Evolutionary conservation across 2,888 invertebrate species (phyloP).

Genomic region (Apotomis betuletana): DNA sequence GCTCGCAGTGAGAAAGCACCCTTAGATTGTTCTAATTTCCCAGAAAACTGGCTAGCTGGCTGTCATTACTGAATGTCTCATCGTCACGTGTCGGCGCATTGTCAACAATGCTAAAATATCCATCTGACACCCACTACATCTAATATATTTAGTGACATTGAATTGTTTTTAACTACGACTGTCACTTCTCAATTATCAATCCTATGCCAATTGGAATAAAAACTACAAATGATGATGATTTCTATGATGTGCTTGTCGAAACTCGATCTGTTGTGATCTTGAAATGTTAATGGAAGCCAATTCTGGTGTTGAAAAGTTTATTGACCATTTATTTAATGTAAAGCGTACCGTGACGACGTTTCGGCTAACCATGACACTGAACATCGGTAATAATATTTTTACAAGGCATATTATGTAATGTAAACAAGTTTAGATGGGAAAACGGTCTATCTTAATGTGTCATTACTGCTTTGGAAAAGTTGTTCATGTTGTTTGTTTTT

Average conservation of each 20-base stretch:
- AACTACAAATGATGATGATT: not conserved
- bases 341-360: not conserved
- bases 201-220: not conserved
- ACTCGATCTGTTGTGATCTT: constrained; percentile 8
- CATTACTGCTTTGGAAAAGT: too few species aligned
- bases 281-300: constrained; percentile 14
- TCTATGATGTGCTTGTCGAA: not conserved
- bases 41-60: too few species aligned
- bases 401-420: not conserved
- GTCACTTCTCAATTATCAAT: not conserved
- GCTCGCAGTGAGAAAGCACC: too few species aligned
- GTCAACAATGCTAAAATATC: constrained; percentile 2
- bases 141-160: constrained; percentile 37
- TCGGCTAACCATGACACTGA: not conserved
- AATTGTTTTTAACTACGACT: constrained; percentile 16
- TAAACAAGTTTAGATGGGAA: not conserved
- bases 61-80: not conserved
- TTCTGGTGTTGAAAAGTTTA: constrained; percentile 27
- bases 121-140: constrained; percentile 28
- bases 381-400: not conserved
- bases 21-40: too few species aligned
- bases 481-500: too few species aligned
- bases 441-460: not conserved
- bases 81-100: constrained; percentile 2
- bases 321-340: constrained; percentile 22